A percentile compares a stretch with the other conserved stretches of the same genome.
Evolutionary conservation across 1,140 invertebrate genomes (phyloP).

Genomic region (Atta cephalotes): DNA sequence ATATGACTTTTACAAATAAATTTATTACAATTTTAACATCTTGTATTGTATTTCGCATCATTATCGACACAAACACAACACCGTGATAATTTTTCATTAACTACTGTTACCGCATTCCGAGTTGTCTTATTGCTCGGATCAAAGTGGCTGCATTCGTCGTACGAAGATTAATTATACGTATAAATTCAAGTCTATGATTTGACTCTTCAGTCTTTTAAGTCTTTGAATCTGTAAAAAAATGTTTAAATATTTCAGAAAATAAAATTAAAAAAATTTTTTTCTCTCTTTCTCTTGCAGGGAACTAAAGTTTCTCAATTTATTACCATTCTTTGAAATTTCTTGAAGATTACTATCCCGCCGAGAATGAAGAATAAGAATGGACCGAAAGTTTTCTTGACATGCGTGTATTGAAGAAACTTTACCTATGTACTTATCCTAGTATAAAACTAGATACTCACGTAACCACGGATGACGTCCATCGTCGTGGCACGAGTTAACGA

Average conservation of each 20-base stretch:
- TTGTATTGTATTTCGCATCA: too few relatives aligned
- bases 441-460: conserved; percentile 78
- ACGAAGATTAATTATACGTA: background rate
- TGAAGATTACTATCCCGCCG: background rate
- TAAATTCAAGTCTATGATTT: background rate
- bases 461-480: conserved; percentile 83
- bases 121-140: too few relatives aligned
- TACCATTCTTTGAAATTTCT: background rate
- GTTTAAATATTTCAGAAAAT: conserved; percentile 10
- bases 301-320: conserved; percentile 24
- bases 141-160: too few relatives aligned
- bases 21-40: too few relatives aligned
- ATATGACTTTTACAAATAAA: too few relatives aligned
- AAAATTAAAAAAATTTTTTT: background rate
- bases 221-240: conserved; percentile 3
- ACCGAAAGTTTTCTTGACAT: background rate
- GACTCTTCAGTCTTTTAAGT: background rate
- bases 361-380: background rate
- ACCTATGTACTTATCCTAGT: background rate
- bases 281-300: background rate
- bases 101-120: too few relatives aligned
- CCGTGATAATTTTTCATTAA: too few relatives aligned
- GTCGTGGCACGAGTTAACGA: conserved; percentile 49
- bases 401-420: background rate
- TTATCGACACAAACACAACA: too few relatives aligned